Evolutionary conservation across 2,888 invertebrate genomes (phyloP).

Genomic region (Frankliniella intonsa): DNA sequence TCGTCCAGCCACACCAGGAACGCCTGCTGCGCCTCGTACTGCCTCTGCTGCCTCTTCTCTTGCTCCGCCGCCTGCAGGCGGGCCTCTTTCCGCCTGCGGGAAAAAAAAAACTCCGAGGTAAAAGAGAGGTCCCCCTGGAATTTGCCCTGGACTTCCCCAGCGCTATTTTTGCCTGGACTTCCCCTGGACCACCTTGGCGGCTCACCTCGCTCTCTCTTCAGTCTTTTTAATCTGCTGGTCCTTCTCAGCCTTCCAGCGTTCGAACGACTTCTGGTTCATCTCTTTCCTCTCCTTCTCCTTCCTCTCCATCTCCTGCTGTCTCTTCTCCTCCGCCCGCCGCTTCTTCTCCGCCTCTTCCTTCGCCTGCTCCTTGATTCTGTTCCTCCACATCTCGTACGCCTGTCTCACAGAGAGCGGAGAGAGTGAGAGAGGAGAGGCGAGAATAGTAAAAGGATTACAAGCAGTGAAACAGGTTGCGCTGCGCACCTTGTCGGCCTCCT

Average conservation of each 20-base stretch:
- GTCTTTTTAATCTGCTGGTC: slow-evolving; percentile 34
- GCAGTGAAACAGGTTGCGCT: too few species aligned
- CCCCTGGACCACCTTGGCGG: too few species aligned
- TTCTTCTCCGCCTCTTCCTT: slow-evolving; percentile 32
- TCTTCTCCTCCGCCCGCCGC: slow-evolving; percentile 34
- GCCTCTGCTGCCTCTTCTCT: slow-evolving; percentile 34
- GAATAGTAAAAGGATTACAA: too few species aligned
- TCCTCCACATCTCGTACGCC: slow-evolving; percentile 39
- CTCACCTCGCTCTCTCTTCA: slow-evolving; percentile 35
- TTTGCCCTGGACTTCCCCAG: neutral
- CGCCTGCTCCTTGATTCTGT: slow-evolving; percentile 36
- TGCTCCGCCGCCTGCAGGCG: slow-evolving; percentile 23
- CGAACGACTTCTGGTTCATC: slow-evolving; percentile 36
- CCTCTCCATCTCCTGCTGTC: slow-evolving; percentile 33
- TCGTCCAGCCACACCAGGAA: slow-evolving; percentile 39
- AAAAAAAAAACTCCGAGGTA: neutral
- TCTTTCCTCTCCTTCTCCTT: slow-evolving; percentile 34
- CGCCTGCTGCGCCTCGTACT: slow-evolving; percentile 38
- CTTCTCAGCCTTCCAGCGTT: slow-evolving; percentile 36
- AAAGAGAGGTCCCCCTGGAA: too few species aligned
- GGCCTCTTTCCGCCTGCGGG: neutral
- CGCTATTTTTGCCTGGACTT: too few species aligned
- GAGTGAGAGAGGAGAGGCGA: neutral
- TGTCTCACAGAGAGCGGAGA: slow-evolving; percentile 28
- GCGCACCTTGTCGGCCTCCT: neutral